phyloP scores from a whole-genome alignment of 2,113 vertebrate species.

The Caloenas nicobarica region DNA sequence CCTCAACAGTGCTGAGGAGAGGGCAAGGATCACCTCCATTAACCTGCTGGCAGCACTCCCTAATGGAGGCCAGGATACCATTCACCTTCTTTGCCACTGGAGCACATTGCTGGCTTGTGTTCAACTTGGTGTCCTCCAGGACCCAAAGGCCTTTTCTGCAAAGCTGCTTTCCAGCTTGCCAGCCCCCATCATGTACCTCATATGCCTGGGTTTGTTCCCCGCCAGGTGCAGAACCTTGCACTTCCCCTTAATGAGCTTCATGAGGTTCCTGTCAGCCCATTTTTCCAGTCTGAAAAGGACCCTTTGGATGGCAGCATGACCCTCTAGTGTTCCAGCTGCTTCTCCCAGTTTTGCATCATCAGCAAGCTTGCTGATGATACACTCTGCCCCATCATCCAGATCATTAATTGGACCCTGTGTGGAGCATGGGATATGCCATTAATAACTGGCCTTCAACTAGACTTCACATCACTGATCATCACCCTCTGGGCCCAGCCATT shows the following conservation, averaged over 20 bases:
- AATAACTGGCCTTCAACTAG: neutral
- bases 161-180: neutral
- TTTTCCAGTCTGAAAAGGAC: neutral
- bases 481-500: accelerated
- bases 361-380: neutral
- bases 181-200: neutral
- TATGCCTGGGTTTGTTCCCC: neutral
- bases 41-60: neutral
- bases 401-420: no score
- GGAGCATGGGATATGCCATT: neutral
- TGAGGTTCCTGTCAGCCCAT: neutral
- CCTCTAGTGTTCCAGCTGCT: neutral
- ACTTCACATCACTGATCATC: neutral
- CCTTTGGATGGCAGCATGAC: neutral
- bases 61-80: neutral
- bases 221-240: neutral
- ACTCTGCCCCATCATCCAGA: neutral
- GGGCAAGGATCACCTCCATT: neutral
- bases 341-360: neutral
- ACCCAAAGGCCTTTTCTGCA: neutral
- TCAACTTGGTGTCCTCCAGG: neutral
- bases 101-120: no score
- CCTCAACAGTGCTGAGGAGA: neutral
- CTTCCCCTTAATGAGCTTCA: neutral
- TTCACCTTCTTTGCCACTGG: no score